Evolutionary conservation across 2,888 invertebrate species (phyloP).

Genomic region (Parapristionchus giblindavisi): DNA sequence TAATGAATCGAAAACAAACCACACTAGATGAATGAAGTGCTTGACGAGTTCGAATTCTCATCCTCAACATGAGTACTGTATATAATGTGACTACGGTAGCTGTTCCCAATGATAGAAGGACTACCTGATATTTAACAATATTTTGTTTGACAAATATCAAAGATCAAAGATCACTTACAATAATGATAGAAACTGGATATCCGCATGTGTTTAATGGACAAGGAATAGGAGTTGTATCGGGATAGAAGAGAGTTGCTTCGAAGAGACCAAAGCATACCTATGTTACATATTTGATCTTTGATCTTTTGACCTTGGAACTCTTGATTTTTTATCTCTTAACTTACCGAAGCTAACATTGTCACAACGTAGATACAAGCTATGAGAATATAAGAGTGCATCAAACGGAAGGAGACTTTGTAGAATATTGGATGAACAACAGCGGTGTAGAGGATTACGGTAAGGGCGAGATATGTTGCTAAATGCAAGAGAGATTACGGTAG

Average conservation of each 20-base stretch:
- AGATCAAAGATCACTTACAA: slow-evolving; percentile 40
- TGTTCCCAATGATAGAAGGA: slow-evolving; percentile 55
- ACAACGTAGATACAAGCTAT: slow-evolving; percentile 60
- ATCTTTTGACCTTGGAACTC: neutral
- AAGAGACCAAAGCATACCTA: slow-evolving; percentile 52
- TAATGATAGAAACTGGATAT: slow-evolving; percentile 56
- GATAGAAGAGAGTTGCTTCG: slow-evolving; percentile 64
- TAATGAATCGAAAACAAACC: slow-evolving; percentile 1
- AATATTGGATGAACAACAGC: slow-evolving; percentile 63
- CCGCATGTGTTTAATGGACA: slow-evolving; percentile 59
- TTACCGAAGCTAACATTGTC: slow-evolving; percentile 55
- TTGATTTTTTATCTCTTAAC: slow-evolving; percentile 20
- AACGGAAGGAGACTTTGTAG: slow-evolving; percentile 51
- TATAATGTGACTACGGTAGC: slow-evolving; percentile 58
- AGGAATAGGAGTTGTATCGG: slow-evolving; percentile 60
- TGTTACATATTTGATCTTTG: neutral
- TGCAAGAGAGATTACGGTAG: neutral
- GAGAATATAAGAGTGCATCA: slow-evolving; percentile 53
- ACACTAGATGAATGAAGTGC: slow-evolving; percentile 11
- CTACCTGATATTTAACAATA: slow-evolving; percentile 39
- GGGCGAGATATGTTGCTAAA: slow-evolving; percentile 59
- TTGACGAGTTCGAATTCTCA: slow-evolving; percentile 33
- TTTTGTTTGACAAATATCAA: neutral
- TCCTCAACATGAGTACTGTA: slow-evolving; percentile 51
- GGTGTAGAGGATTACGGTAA: slow-evolving; percentile 60